These are phyloP conservation scores for Pseudomyrmex concolor DNA, from an alignment of 1,140 invertebrate species.

Conservation along the genomic window DNA sequence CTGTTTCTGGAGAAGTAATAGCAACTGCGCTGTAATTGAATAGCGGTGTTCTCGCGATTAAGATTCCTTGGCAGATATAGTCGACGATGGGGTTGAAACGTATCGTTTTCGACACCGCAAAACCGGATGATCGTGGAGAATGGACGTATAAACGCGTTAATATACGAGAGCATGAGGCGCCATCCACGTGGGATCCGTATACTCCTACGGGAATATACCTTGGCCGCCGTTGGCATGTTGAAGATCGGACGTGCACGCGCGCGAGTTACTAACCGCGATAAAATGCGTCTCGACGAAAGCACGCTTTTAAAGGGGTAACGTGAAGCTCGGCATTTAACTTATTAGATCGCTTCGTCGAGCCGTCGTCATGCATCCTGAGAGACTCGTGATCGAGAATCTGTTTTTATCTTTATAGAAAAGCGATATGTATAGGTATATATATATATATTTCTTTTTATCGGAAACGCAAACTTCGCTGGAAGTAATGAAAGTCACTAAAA, in stretches of 20 bases:
- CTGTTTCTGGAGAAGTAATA: constrained; percentile 23
- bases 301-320: neutral
- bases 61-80: constrained; percentile 43
- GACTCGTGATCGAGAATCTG: constrained; percentile 15
- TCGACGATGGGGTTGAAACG: neutral
- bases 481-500: too few species aligned
- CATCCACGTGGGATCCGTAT: constrained; percentile 6
- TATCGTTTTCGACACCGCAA: constrained; percentile 49
- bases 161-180: constrained; percentile 17
- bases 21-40: constrained; percentile 33
- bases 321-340: neutral
- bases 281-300: constrained; percentile 37
- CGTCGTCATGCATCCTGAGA: neutral
- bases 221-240: constrained; percentile 26
- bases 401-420: neutral
- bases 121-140: constrained; percentile 4
- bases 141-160: constrained; percentile 40
- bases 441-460: too few species aligned
- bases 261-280: constrained; percentile 21
- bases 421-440: too few species aligned
- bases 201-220: constrained; percentile 22
- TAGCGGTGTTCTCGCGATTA: constrained; percentile 31
- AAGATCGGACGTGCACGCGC: neutral
- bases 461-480: too few species aligned
- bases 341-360: constrained; percentile 4